Evolutionary conservation across 2,797 vertebrate genomes (phyloP).

Genomic region (Aselliscus stoliczkanus): DNA sequence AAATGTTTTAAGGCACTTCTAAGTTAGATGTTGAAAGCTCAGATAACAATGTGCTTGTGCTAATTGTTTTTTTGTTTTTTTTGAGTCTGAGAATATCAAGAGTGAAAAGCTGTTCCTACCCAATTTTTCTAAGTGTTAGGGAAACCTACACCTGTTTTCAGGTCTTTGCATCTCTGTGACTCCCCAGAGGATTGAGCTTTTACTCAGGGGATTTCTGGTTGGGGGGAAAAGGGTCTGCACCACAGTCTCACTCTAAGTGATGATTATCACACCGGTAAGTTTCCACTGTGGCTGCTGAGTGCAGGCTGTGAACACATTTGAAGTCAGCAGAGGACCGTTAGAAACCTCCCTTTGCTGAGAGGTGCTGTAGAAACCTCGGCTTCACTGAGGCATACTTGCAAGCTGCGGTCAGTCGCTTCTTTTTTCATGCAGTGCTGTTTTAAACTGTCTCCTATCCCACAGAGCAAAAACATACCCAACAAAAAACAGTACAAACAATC

Average conservation of each 20-base stretch:
- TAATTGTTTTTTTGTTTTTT: neutral
- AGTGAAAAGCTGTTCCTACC: neutral
- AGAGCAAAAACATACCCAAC: slow-evolving; percentile 56
- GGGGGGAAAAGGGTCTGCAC: slow-evolving; percentile 59
- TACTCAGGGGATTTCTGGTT: slow-evolving; percentile 68
- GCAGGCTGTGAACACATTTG: slow-evolving; percentile 71
- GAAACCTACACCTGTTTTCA: slow-evolving; percentile 67
- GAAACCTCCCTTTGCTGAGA: slow-evolving; percentile 67
- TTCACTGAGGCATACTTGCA: slow-evolving; percentile 35
- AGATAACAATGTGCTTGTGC: neutral
- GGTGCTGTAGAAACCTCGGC: slow-evolving; percentile 67
- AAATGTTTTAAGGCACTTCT: neutral
- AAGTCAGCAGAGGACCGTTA: slow-evolving; percentile 74
- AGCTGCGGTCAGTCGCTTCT: slow-evolving; percentile 71
- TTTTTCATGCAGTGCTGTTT: slow-evolving; percentile 51
- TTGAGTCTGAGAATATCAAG: neutral
- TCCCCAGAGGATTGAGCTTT: slow-evolving; percentile 47
- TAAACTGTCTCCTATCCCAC: slow-evolving; percentile 72
- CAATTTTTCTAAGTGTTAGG: slow-evolving; percentile 52
- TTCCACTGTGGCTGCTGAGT: slow-evolving; percentile 55
- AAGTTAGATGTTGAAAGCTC: neutral
- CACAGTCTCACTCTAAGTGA: slow-evolving; percentile 70
- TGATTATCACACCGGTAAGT: slow-evolving; percentile 68
- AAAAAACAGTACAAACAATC: slow-evolving; percentile 68
- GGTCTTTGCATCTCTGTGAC: slow-evolving; percentile 37